Conservation (phyloP, 2,113 vertebrate genomes). For the Ctenodactylus gundi region DNA sequence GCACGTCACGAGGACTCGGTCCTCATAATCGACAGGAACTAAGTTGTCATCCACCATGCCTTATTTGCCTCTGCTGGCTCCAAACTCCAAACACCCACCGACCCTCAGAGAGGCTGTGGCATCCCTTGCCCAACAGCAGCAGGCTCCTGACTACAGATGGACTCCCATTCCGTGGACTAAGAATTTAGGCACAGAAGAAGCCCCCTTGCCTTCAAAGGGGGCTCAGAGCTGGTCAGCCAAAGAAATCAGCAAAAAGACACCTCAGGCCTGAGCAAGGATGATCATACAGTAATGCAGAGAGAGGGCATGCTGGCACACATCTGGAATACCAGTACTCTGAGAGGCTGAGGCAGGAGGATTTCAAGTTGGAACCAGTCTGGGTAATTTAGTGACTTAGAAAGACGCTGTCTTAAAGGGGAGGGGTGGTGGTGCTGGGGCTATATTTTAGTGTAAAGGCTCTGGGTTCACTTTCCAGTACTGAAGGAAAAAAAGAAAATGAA, state of each 20-base stretch:
- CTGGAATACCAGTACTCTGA: too few relatives aligned
- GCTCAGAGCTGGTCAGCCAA: background rate
- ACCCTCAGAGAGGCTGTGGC: background rate
- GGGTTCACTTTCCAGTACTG: too few relatives aligned
- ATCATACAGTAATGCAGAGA: too few relatives aligned
- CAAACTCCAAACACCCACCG: background rate
- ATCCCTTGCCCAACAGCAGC: background rate
- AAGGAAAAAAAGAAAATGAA: too few relatives aligned
- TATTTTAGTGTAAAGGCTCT: too few relatives aligned
- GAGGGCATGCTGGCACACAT: too few relatives aligned
- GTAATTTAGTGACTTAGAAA: too few relatives aligned
- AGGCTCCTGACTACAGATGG: background rate
- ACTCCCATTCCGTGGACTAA: background rate
- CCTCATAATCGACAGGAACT: background rate
- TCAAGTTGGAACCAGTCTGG: too few relatives aligned
- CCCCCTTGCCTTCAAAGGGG: background rate
- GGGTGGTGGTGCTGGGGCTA: too few relatives aligned
- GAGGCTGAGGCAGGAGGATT: too few relatives aligned
- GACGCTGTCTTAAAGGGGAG: too few relatives aligned
- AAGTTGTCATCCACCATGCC: too few relatives aligned
- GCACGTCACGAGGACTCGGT: background rate
- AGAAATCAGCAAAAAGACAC: background rate
- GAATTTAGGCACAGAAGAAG: background rate
- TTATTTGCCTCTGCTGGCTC: background rate
- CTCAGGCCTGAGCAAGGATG: background rate